Percentiles rank a stretch among this genome's conserved stretches.
phyloP scores from a whole-genome alignment of 2,888 invertebrate species.

The Drosophila trichaetosa region DNA sequence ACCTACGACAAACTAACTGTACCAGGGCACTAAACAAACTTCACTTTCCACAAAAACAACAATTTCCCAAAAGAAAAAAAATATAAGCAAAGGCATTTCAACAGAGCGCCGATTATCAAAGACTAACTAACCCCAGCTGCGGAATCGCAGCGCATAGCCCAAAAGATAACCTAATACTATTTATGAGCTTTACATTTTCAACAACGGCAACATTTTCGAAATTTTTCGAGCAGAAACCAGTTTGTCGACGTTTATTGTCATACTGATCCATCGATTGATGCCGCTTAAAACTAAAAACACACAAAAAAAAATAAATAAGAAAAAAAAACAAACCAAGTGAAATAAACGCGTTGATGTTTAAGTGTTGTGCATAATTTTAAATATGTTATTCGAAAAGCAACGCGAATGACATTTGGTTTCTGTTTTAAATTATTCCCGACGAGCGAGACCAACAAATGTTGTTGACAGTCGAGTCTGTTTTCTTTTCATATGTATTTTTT shows the following conservation, averaged over 20 bases:
- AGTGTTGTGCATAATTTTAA: slow-evolving; percentile 81
- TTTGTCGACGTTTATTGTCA: slow-evolving; percentile 72
- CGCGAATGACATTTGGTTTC: slow-evolving; percentile 70
- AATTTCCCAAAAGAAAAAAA: slow-evolving; percentile 47
- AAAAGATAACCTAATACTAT: slow-evolving; percentile 60
- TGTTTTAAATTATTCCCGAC: slow-evolving; percentile 71
- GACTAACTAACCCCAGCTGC: slow-evolving; percentile 50
- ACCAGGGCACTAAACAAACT: slow-evolving; percentile 32
- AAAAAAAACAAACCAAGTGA: slow-evolving; percentile 36
- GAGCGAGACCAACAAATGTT: slow-evolving; percentile 38
- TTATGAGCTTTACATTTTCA: slow-evolving; percentile 73
- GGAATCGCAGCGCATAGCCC: background rate
- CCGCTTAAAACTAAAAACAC: slow-evolving; percentile 16
- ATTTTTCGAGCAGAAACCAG: slow-evolving; percentile 61
- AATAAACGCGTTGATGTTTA: slow-evolving; percentile 78
- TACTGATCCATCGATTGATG: slow-evolving; percentile 69
- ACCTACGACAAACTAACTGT: slow-evolving; percentile 77
- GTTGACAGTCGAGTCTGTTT: slow-evolving; percentile 62
- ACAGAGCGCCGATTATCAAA: slow-evolving; percentile 61
- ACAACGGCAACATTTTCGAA: slow-evolving; percentile 73
- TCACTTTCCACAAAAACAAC: slow-evolving; percentile 58
- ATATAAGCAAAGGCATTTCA: slow-evolving; percentile 46
- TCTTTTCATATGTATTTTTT: slow-evolving; percentile 7
- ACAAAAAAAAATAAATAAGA: slow-evolving; percentile 6
- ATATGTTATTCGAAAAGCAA: slow-evolving; percentile 61